Conservation (phyloP, 2,888 invertebrate species). For the Cephus rjabovi region DNA sequence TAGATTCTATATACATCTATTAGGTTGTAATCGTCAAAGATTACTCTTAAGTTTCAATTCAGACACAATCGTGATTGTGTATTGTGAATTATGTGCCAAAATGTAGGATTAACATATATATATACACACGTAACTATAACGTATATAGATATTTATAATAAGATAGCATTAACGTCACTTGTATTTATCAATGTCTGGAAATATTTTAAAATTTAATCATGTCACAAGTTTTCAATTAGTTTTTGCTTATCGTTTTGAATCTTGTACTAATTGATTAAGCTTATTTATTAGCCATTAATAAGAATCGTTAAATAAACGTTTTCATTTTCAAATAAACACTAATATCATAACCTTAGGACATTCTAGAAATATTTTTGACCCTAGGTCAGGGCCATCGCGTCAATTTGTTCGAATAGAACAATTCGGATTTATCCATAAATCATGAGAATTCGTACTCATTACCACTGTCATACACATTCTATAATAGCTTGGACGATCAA, state of each 20-base stretch:
- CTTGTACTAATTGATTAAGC: not conserved
- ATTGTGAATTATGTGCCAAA: conserved; percentile 66
- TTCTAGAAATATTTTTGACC: not conserved
- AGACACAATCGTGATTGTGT: conserved; percentile 50
- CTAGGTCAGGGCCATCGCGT: not conserved
- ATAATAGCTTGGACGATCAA: not conserved
- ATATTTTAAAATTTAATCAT: not conserved
- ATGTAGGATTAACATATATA: conserved; percentile 44
- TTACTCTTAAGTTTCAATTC: conserved; percentile 32
- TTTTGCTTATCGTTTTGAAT: not conserved
- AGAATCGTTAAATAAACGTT: not conserved
- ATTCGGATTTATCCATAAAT: not conserved
- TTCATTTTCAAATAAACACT: not conserved
- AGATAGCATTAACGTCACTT: not conserved
- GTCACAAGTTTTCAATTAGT: not conserved
- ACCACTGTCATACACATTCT: not conserved
- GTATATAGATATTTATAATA: not conserved
- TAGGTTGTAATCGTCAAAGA: conserved; percentile 16
- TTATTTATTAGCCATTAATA: not conserved
- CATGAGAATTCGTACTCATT: not conserved
- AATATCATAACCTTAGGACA: not conserved
- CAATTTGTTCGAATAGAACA: not conserved
- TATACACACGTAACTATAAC: not conserved
- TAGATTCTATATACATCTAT: not conserved
- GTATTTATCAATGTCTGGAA: not conserved